Base-by-base conservation (phyloP, 2,797 vertebrate species). In the Cyprinella venusta region DNA sequence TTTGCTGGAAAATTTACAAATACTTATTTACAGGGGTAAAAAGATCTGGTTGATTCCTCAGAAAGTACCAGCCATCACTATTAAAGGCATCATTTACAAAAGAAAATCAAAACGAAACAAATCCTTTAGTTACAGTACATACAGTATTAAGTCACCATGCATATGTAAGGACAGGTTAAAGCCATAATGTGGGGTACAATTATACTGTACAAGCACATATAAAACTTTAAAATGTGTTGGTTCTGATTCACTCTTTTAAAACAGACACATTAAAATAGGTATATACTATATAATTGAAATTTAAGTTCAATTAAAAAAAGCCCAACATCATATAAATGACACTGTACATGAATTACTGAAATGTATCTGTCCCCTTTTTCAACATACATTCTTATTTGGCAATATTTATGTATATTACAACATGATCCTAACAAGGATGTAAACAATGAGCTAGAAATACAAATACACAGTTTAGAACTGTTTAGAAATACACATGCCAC, bases 41-140 rank as follows among this genome's bases (percentile, higher is more conserved):
- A 94, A 93, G 72, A 84, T 76, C 91, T 90, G 90, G 90, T 93
- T 85, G 87, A 88, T 88, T 85, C 68, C 8, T 78, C 61, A 84
- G 81, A 88, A 96, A 93, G 94, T 95, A 95, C 93, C 92, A 94
- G 93, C 95, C 93, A 95, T 95, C 95, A 95, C 95, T 95, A 95
- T 95, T 94, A 94, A 96, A 94, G 92, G 91, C 90, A 93, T 93
- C 91, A 94, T 94, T 94, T 96, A 96, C 91, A 96, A 96, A 96
- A 96, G 26, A 38, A 38, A 86, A 50, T 18, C 69, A 81, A 75
- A 86, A 84, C n/a, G 24, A 84, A 75, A 80, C 81, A 85, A 94
- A 92, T 92, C 93, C 19, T 80, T 81, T 90, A 83, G 75, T 83
- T 79, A 77, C 74, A 81, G 54, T 79, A 86, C 63, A 64, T 81